phyloP scores from a whole-genome alignment of 2,113 vertebrate genomes.

The Anarrhichthys ocellatus region DNA sequence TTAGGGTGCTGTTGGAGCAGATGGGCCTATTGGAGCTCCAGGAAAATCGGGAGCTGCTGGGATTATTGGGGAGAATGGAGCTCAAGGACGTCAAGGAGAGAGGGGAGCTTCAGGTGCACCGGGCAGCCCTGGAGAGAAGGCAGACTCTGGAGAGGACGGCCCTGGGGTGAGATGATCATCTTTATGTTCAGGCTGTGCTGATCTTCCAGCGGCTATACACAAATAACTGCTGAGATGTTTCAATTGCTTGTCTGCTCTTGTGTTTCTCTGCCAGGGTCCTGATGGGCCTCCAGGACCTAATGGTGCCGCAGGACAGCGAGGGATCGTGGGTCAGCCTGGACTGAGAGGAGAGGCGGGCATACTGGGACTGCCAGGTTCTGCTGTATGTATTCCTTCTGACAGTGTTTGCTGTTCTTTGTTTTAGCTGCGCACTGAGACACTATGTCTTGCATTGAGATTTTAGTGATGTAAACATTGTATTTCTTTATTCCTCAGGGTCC shows the following conservation, averaged over 20 bases:
- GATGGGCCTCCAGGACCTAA: conserved; percentile 93
- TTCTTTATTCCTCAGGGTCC: conserved; percentile 84
- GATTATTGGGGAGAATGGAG: conserved; percentile 90
- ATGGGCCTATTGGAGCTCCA: conserved; percentile 89
- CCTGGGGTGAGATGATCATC: conserved; percentile 81
- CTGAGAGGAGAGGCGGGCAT: conserved; percentile 93
- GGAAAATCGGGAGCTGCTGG: conserved; percentile 94
- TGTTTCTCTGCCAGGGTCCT: conserved; percentile 86
- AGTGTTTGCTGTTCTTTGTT: neutral
- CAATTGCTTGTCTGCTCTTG: neutral
- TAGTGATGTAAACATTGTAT: neutral
- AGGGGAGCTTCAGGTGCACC: conserved; percentile 86
- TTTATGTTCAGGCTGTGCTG: neutral
- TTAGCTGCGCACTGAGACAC: neutral
- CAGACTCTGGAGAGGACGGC: conserved; percentile 93
- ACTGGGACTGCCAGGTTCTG: conserved; percentile 92
- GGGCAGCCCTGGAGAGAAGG: conserved; percentile 93
- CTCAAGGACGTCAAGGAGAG: conserved; percentile 89
- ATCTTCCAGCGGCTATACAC: neutral
- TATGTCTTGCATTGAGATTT: neutral
- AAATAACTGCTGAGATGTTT: conserved; percentile 1
- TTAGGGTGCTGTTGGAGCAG: conserved; percentile 91
- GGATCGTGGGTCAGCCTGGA: conserved; percentile 93
- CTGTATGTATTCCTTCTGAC: conserved; percentile 83
- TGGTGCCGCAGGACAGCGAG: conserved; percentile 93